A percentile compares a stretch with the other conserved stretches of the same genome.
Conservation (phyloP, 2,797 vertebrate species). For the Melopsittacus undulatus region DNA sequence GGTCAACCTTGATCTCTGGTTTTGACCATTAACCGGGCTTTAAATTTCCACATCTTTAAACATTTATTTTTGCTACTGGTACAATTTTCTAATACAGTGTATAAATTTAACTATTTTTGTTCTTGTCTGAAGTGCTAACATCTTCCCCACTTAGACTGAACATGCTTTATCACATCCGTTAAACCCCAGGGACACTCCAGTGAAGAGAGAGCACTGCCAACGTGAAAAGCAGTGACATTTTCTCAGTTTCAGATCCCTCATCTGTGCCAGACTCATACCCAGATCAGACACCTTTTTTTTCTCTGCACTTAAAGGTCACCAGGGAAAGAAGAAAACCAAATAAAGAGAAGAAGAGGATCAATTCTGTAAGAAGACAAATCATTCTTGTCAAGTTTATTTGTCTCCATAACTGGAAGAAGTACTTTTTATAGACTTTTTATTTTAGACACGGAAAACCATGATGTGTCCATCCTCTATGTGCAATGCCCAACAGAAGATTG, state of each 20-base stretch:
- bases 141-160: neutral
- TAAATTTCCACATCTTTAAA: neutral
- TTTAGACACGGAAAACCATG: constrained; percentile 28
- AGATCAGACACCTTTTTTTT: neutral
- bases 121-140: neutral
- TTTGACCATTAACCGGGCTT: neutral
- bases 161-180: neutral
- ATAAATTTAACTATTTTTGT: neutral
- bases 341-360: neutral
- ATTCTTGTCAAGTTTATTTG: constrained; percentile 23
- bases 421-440: constrained; percentile 60
- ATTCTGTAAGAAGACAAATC: constrained; percentile 25
- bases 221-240: neutral
- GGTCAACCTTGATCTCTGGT: neutral
- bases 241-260: neutral
- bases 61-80: neutral
- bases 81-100: neutral
- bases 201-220: neutral
- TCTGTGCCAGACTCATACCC: neutral
- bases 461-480: constrained; percentile 5
- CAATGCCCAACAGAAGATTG: constrained; percentile 4
- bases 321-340: neutral
- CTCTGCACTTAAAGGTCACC: neutral
- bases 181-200: neutral
- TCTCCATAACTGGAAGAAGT: constrained; percentile 43